Evolutionary conservation across 2,888 invertebrate species (phyloP), one percentile per base, ranked within the genome.

Genomic region (Arctia plantaginis): DNA sequence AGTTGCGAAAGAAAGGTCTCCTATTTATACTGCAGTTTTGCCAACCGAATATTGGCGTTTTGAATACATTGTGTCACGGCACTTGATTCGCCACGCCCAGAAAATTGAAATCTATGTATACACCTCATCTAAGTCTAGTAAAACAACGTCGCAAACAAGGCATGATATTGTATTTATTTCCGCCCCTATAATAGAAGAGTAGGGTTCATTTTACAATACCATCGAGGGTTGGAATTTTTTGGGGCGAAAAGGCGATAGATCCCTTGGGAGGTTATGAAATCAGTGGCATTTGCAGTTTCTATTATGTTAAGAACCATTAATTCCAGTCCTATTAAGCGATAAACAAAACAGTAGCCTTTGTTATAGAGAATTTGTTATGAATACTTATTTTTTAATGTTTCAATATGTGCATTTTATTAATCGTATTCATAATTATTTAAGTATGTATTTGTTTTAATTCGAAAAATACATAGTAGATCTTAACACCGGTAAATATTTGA

Each of bases 251-350:
- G 88, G 92, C 91, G 94, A 94, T 93, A 91, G 92, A 90, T 96
- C 96, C 96, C 93, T 88, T 90, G 96, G 94, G 96, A 95, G 95
- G 94, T 94, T 95, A 96, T 95, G 95, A 96, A 97, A 96, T 96
- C 97, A 96, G 95, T 97, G 97, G 96, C 97, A 97, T 97, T 97
- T 97, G 96, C 96, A 96, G 94, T 92, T 93, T 94, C 96, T 95
- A 95, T 95, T 95, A 94, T 95, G 94, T 90, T 92, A 93, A 90
- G 95, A 95, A 93, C 95, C 95, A 95, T 95, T 95, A 95, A 95
- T 94, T 95, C 90, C 93, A 90, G 93, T 91, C 94, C 95, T 95
- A 94, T 92, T 95, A 95, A 93, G 92, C 92, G 91, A 94, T 92
- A 94, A 93, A 94, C 94, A 94, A 94, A 93, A 93, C 92, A 90